Percentiles rank a stretch among this genome's conserved stretches.
These are phyloP conservation scores for Cariama cristata DNA, from an alignment of 2,113 vertebrate genomes.

Conservation along the genomic window DNA sequence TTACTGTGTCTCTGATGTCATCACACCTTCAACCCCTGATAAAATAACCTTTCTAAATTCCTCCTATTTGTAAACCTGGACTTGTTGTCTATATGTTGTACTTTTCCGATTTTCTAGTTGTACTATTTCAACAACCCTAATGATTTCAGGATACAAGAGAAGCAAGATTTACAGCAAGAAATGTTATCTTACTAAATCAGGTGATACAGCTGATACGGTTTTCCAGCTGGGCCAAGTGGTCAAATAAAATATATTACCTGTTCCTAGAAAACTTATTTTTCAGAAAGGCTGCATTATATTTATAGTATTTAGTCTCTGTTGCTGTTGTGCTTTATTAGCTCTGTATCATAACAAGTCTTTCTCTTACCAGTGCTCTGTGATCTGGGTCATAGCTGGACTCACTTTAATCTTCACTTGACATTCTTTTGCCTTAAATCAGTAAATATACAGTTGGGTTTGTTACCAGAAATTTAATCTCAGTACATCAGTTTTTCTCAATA, in stretches of 20 bases:
- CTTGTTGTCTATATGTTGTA: background rate
- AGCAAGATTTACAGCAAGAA: background rate
- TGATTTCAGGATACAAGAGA: background rate
- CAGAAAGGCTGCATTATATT: background rate
- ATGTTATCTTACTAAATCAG: background rate
- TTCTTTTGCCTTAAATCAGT: background rate
- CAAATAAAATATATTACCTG: background rate
- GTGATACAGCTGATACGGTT: background rate
- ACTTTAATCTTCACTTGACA: background rate
- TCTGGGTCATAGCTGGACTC: background rate
- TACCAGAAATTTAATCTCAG: background rate
- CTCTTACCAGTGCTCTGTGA: background rate
- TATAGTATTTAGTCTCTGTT: background rate
- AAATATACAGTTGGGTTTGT: background rate
- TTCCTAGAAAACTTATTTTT: background rate
- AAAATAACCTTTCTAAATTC: background rate
- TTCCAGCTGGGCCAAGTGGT: background rate
- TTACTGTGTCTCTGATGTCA: background rate
- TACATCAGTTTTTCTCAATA: background rate
- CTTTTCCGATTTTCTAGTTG: background rate
- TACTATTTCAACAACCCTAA: background rate
- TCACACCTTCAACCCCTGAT: background rate
- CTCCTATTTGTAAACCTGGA: background rate
- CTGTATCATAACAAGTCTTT: background rate
- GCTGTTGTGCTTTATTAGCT: background rate